These are phyloP conservation scores for Chloromyia formosa DNA, from an alignment of 2,888 invertebrate species.

Conservation along the genomic window DNA sequence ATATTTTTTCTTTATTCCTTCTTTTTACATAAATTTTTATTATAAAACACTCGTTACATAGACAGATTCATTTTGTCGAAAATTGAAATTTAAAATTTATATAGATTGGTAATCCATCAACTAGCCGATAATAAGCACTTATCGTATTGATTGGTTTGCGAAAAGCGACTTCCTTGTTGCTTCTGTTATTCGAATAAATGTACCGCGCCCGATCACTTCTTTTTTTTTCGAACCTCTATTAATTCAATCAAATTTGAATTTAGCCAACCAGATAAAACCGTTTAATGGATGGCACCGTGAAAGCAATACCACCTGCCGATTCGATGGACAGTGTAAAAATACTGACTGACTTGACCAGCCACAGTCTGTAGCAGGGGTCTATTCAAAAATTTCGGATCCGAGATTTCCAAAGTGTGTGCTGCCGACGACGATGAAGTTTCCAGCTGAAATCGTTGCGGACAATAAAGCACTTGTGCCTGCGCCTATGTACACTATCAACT, in stretches of 20 bases:
- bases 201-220: slow-evolving; percentile 20
- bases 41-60: slow-evolving; percentile 22
- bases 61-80: not conserved
- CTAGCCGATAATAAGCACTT: slow-evolving; percentile 3
- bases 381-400: not conserved
- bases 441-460: slow-evolving; percentile 8
- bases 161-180: not conserved
- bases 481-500: not conserved
- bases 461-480: slow-evolving; percentile 5
- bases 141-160: slow-evolving; percentile 16
- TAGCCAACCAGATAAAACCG: not conserved
- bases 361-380: not conserved
- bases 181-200: slow-evolving; percentile 6
- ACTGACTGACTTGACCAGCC: slow-evolving; percentile 28
- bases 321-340: slow-evolving; percentile 38
- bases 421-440: not conserved
- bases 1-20: not conserved
- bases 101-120: slow-evolving; percentile 15
- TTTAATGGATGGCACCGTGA: not conserved
- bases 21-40: not conserved
- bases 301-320: slow-evolving; percentile 29
- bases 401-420: too few species aligned
- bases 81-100: not conserved
- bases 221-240: not conserved
- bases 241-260: not conserved